A percentile compares a stretch with the other conserved stretches of the same genome.
These are phyloP conservation scores for Oophaga sylvatica DNA, from an alignment of 2,797 vertebrate species.

Conservation along the genomic window DNA sequence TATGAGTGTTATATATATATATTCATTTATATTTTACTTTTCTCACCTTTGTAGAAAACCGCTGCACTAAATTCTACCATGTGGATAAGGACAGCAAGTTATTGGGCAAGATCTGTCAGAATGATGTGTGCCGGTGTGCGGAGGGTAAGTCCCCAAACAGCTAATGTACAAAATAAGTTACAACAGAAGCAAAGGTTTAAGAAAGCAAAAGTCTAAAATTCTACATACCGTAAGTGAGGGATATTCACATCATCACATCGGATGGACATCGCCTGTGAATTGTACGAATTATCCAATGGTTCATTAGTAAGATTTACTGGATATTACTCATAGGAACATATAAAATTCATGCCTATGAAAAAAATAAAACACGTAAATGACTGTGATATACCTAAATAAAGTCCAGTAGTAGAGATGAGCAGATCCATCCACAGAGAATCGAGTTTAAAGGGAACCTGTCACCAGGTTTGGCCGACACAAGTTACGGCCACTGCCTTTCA, in stretches of 20 bases:
- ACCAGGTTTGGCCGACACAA: no score
- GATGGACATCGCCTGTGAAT: background rate
- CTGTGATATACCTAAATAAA: no score
- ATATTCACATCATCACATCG: background rate
- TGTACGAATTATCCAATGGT: no score
- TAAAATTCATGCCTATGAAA: background rate
- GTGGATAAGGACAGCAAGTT: constrained; percentile 70
- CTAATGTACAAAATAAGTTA: background rate
- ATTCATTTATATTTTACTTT: background rate
- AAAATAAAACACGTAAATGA: background rate
- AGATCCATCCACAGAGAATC: no score
- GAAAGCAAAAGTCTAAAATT: background rate
- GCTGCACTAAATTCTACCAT: constrained; percentile 80
- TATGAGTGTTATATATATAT: background rate
- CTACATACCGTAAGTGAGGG: background rate
- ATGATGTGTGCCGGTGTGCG: constrained; percentile 77
- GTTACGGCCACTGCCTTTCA: no score
- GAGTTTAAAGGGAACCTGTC: no score
- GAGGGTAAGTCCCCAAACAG: constrained; percentile 24
- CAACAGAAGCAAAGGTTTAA: background rate
- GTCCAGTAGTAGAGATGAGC: no score
- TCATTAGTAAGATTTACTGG: no score
- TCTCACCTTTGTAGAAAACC: constrained; percentile 65
- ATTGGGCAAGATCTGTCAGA: constrained; percentile 75
- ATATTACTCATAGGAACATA: background rate